Base-by-base conservation (phyloP, 35 echinoderm and acorn worm species). In the Amphiura filiformis region DNA sequence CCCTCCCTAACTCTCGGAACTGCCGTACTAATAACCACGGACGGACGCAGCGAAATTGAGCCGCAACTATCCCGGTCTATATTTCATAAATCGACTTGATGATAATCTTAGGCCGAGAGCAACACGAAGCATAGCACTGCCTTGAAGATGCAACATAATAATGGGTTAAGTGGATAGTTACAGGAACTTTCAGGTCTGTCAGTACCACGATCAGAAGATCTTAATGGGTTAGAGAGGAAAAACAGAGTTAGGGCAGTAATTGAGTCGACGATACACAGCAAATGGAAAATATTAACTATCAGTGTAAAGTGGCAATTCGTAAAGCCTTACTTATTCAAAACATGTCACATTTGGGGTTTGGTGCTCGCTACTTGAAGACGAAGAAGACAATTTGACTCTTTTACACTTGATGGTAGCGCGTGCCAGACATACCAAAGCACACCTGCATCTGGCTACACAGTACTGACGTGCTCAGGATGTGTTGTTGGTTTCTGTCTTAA, bases 281-380 rank as follows among this genome's bases (percentile, higher is more conserved):
- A 70, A 70, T 70, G 61, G 61, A 70, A 70, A 70, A 70, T 70
- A 70, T 70, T 70, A 70, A 70, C 61, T 70, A 70, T 70, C 61
- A 70, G 1, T 70, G 15, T 30, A 26, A 70, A 70, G 61, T 70
- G 61, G 61, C 61, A 26, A 47, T 47, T 47, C 41, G 41, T 17
- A 47, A 30, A 70, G 61, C 17, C 15, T 70, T 18, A 70, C 28
- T 70, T 70, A 70, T 70, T 26, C 61, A 2, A 70, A 26, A 26
- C 61, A 70, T 70, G 61, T 70, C 61, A 70, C 61, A 70, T 70
- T 70, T 70, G 7, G 61, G 26, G 7, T 70, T 70, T 70, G 1
- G 61, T 26, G 28, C 61, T 11, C 11, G 28, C 61, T 70, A 30
- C 61, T 70, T 30, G 26, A 11, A 70, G 61, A 11, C 28, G 61